These are phyloP conservation scores for Neotoma lepida DNA, from an alignment of 2,113 vertebrate species.

Conservation along the genomic window DNA sequence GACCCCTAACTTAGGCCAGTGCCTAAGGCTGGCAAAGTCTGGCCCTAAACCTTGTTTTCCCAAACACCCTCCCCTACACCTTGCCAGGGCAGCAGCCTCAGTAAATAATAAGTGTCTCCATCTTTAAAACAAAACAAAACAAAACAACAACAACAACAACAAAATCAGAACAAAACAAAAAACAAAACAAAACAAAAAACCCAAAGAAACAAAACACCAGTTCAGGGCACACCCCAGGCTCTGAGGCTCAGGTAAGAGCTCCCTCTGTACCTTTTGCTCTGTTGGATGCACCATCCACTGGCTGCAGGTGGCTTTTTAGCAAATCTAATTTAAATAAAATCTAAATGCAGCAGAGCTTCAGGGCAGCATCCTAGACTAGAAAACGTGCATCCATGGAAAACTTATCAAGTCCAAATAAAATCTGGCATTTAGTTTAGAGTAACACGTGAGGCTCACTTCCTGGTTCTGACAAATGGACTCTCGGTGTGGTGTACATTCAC, in stretches of 20 bases:
- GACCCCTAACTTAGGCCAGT: background rate
- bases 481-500: background rate
- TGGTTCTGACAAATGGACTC: background rate
- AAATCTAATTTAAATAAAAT: slow-evolving; percentile 22
- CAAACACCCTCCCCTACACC: background rate
- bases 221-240: background rate
- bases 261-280: background rate
- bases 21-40: background rate
- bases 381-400: background rate
- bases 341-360: background rate
- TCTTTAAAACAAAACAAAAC: background rate
- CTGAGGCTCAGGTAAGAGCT: slow-evolving; percentile 21
- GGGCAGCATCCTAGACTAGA: background rate
- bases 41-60: background rate
- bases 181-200: background rate
- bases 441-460: accelerated
- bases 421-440: background rate
- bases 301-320: background rate
- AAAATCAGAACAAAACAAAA: background rate
- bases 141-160: background rate
- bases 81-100: no score
- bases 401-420: background rate
- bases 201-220: background rate
- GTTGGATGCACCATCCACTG: background rate
- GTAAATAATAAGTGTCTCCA: background rate